Evolutionary conservation across 2,888 invertebrate species (phyloP).

Genomic region (Agrotis puta): DNA sequence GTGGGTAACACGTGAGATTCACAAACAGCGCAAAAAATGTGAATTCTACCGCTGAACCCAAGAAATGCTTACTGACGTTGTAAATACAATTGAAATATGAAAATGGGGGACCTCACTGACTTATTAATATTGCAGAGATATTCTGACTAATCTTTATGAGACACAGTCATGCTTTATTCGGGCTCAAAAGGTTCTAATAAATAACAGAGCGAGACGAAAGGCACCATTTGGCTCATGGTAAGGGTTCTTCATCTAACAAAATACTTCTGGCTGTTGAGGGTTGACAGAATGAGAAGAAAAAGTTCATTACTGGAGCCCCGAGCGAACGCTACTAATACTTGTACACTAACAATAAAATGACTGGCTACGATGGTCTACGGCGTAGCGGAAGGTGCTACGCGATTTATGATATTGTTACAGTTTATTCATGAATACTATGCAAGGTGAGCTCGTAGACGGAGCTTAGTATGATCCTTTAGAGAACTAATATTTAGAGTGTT

Average conservation of each 20-base stretch:
- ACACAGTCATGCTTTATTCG: slow-evolving; percentile 34
- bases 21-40: slow-evolving; percentile 25
- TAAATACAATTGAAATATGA: slow-evolving; percentile 50
- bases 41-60: slow-evolving; percentile 4
- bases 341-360: slow-evolving; percentile 57
- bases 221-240: slow-evolving; percentile 55
- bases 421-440: slow-evolving; percentile 30
- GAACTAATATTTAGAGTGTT: slow-evolving; percentile 14
- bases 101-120: slow-evolving; percentile 31
- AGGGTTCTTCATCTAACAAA: slow-evolving; percentile 59
- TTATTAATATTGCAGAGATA: slow-evolving; percentile 42
- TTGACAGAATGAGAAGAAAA: slow-evolving; percentile 62
- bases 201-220: slow-evolving; percentile 55
- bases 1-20: slow-evolving; percentile 47
- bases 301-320: slow-evolving; percentile 53
- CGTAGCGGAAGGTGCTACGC: slow-evolving; percentile 43
- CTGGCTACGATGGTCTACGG: slow-evolving; percentile 34
- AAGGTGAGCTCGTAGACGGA: slow-evolving; percentile 12
- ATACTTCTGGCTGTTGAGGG: slow-evolving; percentile 60
- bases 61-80: slow-evolving; percentile 32
- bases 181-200: slow-evolving; percentile 43
- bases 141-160: slow-evolving; percentile 26
- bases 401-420: slow-evolving; percentile 51
- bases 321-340: slow-evolving; percentile 54
- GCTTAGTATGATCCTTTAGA: slow-evolving; percentile 3